A percentile compares a stretch with the other conserved stretches of the same genome.
Evolutionary conservation across 2,113 vertebrate species (phyloP).

Genomic region (Lepus europaeus): DNA sequence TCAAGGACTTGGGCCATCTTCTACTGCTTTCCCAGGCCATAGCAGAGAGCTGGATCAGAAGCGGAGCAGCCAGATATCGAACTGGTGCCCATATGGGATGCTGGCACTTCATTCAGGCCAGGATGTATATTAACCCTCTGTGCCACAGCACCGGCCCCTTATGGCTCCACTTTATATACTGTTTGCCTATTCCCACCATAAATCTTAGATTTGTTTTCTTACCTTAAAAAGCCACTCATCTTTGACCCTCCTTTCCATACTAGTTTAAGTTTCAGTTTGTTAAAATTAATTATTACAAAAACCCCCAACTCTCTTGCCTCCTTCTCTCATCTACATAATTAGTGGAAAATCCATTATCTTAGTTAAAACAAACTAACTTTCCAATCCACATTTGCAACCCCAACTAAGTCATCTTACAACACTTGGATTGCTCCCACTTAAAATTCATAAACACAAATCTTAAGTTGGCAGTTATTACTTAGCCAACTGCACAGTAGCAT

Average conservation of each 20-base stretch:
- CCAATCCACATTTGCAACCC: neutral
- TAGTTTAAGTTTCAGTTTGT: neutral
- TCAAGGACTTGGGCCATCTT: too few relatives aligned
- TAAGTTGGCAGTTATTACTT: neutral
- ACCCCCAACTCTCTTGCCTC: neutral
- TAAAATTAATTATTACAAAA: neutral
- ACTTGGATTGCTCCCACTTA: neutral
- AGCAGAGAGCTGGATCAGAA: too few relatives aligned
- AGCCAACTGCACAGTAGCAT: neutral
- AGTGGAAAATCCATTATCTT: neutral
- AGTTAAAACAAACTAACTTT: neutral
- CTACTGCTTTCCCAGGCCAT: too few relatives aligned
- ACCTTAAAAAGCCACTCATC: neutral
- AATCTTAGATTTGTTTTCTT: neutral
- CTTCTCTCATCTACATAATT: too few relatives aligned
- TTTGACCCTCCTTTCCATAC: neutral
- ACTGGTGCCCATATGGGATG: too few relatives aligned
- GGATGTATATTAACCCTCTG: too few relatives aligned
- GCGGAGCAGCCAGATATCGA: too few relatives aligned
- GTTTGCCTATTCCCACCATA: too few relatives aligned
- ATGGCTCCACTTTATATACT: neutral
- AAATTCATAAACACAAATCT: neutral
- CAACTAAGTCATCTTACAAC: neutral
- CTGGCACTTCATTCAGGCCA: too few relatives aligned
- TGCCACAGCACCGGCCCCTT: too few relatives aligned